Conservation (phyloP, 2,888 invertebrate genomes). For the Drosophila macrospina region DNA sequence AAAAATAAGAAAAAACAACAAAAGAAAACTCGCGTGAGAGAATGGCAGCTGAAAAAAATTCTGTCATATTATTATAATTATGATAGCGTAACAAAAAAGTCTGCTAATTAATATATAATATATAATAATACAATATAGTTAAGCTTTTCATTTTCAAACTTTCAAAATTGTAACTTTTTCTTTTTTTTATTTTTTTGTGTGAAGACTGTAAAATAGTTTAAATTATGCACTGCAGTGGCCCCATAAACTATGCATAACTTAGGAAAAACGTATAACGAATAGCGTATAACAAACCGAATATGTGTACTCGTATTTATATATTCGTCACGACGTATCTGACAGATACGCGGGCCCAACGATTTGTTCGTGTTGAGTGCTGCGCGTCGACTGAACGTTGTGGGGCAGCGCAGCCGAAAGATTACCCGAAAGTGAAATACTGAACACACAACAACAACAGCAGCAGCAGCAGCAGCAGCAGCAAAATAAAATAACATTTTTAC, state of each 20-base stretch:
- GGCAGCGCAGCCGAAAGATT: slow-evolving; percentile 60
- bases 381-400: slow-evolving; percentile 74
- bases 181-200: not conserved
- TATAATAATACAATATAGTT: slow-evolving; percentile 1
- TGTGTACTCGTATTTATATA: slow-evolving; percentile 33
- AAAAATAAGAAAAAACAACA: slow-evolving; percentile 36
- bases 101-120: slow-evolving; percentile 33
- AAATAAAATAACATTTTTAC: slow-evolving; percentile 10
- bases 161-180: not conserved
- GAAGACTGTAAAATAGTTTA: not conserved
- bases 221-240: slow-evolving; percentile 12
- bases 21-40: slow-evolving; percentile 50
- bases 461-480: slow-evolving; percentile 11
- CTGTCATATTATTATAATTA: slow-evolving; percentile 28
- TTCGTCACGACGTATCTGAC: slow-evolving; percentile 64
- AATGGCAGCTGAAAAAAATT: slow-evolving; percentile 18
- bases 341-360: slow-evolving; percentile 73
- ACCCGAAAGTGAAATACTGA: slow-evolving; percentile 55
- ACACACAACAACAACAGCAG: too few species aligned
- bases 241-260: slow-evolving; percentile 28
- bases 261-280: not conserved
- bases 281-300: slow-evolving; percentile 42
- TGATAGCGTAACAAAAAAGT: slow-evolving; percentile 29
- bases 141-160: not conserved
- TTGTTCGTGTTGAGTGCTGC: slow-evolving; percentile 79